These are phyloP conservation scores for Todiramphus chloris DNA, from an alignment of 2,113 vertebrate species.

Conservation along the genomic window DNA sequence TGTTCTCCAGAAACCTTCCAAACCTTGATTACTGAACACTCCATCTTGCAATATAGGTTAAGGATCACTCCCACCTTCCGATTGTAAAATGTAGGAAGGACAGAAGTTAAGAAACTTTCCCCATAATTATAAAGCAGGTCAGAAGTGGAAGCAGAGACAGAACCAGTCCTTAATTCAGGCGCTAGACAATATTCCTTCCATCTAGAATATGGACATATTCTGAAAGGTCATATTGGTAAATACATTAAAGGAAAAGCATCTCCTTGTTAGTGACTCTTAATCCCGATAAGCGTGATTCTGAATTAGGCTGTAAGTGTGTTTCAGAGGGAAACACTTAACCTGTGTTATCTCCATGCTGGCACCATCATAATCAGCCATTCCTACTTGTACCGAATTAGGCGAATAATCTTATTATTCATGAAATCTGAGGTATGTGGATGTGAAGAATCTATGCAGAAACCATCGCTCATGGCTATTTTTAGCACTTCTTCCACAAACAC, in stretches of 20 bases:
- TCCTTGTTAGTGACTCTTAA: constrained; percentile 60
- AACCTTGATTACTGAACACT: neutral
- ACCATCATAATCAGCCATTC: neutral
- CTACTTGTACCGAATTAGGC: constrained; percentile 80
- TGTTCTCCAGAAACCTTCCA: neutral
- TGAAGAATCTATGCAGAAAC: constrained; percentile 81
- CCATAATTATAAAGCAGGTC: neutral
- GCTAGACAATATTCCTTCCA: constrained; percentile 35
- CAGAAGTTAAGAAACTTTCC: neutral
- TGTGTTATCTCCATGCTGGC: neutral
- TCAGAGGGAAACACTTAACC: constrained; percentile 47
- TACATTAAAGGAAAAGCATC: constrained; percentile 52
- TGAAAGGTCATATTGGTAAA: constrained; percentile 13
- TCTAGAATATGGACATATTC: constrained; percentile 39
- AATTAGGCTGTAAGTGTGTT: constrained; percentile 51
- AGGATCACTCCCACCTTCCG: neutral
- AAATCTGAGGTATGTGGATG: constrained; percentile 80
- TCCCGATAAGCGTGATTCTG: constrained; percentile 49
- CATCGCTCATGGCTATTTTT: constrained; percentile 82
- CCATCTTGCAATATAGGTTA: neutral
- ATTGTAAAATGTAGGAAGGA: neutral
- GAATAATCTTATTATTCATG: constrained; percentile 83
- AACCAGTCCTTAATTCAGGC: constrained; percentile 36
- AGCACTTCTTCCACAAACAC: constrained; percentile 82
- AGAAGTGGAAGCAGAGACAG: neutral